phyloP scores from a whole-genome alignment of 2,113 vertebrate genomes.

The Microtus pennsylvanicus region DNA sequence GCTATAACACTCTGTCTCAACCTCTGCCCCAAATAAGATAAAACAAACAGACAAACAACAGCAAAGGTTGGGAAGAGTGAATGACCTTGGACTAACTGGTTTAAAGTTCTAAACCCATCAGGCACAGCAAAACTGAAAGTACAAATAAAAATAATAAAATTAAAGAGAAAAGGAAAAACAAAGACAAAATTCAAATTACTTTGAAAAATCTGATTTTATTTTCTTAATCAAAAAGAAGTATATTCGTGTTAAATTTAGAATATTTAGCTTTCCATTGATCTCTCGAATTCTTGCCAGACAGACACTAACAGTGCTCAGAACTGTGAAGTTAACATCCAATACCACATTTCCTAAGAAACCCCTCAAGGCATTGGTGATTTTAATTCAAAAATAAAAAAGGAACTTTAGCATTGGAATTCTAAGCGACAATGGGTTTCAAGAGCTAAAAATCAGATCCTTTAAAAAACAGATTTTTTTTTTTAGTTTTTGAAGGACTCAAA shows the following conservation, averaged over 20 bases:
- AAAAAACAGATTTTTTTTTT: constrained; percentile 65
- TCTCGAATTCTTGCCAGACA: constrained; percentile 77
- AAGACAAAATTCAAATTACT: constrained; percentile 79
- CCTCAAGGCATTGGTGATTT: constrained; percentile 80
- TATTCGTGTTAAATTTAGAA: constrained; percentile 81
- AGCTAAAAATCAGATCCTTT: constrained; percentile 80
- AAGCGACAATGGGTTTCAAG: constrained; percentile 79
- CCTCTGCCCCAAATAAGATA: background rate
- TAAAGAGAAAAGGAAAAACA: constrained; percentile 80
- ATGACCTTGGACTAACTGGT: constrained; percentile 40
- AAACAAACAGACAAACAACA: background rate
- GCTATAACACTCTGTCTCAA: background rate
- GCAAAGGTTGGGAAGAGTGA: background rate
- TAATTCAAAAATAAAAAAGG: constrained; percentile 82
- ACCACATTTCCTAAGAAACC: constrained; percentile 78
- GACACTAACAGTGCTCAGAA: constrained; percentile 84
- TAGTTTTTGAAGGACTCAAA: constrained; percentile 56
- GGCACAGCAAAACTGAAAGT: constrained; percentile 59
- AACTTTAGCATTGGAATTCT: constrained; percentile 73
- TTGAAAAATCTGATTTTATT: constrained; percentile 86
- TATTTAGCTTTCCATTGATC: constrained; percentile 84
- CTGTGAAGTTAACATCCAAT: constrained; percentile 82
- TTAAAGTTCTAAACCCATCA: constrained; percentile 51
- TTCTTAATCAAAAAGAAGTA: constrained; percentile 86
- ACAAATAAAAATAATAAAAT: constrained; percentile 63